Evolutionary conservation across 2,797 vertebrate genomes (phyloP), one percentile per base, ranked within the genome.

Genomic region (Denticeps clupeoides): DNA sequence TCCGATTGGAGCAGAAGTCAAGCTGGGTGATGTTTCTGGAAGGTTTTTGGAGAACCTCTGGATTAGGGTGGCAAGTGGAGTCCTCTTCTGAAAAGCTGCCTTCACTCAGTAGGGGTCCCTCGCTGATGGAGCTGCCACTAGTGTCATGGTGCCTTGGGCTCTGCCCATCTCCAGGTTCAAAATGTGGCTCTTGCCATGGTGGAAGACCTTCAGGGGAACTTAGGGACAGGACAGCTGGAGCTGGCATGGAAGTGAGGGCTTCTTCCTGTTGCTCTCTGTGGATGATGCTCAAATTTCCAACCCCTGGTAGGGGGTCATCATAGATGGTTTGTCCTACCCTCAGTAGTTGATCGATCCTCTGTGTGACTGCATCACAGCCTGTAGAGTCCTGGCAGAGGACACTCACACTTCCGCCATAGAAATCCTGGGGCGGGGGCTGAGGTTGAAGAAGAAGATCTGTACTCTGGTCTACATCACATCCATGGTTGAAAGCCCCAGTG

Each of bases 101-200:
- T 2, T 97, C 92, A 53, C 89, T 96, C 53, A 87, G 65, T 47
- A 96, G 72, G 22, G 84, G 86, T 4, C 91, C 93, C 65, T 97
- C 90, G 0, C 93, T 97, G 68, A 97, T 87, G 43, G 92, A 93
- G 40, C 85, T 85, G 0, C 68, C 80, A 58, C 90, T 97, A 38
- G 84, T 89, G 63, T 85, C 69, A 3, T 33, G 40, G 11, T n/a
- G 18, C 35, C 6, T 7, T 38, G 19, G 18, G 4, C 4, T n/a
- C 21, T 4, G 9, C 18, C 38, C 9, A 31, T 31, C 28, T 21
- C 10, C 35, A 21, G 9, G 16, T 10, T 6, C 35, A 19, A 9
- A n/a, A n/a, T n/a, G n/a, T n/a, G n/a, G n/a, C n/a, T n/a, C n/a
- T n/a, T n/a, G n/a, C n/a, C 5, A 4, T 2, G 38, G 9, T 7